Conservation (phyloP, 2,113 vertebrate genomes). For the Sebastes fasciatus region DNA sequence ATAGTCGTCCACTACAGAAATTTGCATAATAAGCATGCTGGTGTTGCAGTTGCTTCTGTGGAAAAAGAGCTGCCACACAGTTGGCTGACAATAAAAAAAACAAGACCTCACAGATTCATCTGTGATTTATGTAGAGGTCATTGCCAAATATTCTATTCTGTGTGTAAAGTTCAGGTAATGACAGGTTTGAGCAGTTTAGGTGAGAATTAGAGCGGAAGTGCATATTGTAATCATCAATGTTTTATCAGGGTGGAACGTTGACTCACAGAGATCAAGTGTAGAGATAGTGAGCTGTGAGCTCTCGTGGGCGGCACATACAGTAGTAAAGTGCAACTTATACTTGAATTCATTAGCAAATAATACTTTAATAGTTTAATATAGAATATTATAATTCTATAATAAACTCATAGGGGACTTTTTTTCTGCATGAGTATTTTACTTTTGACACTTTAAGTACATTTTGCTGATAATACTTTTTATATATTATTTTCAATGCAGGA, state of each 20-base stretch:
- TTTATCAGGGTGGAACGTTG: background rate
- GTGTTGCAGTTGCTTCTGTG: slow-evolving; percentile 1
- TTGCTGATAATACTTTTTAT: background rate
- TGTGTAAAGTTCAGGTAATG: slow-evolving; percentile 16
- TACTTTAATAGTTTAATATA: background rate
- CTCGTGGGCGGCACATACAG: too few species aligned
- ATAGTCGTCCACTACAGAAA: background rate
- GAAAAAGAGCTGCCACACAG: slow-evolving; percentile 9
- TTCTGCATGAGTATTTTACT: background rate
- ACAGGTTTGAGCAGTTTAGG: slow-evolving; percentile 20
- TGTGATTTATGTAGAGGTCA: slow-evolving; percentile 12
- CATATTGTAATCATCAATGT: slow-evolving; percentile 8
- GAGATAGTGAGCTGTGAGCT: background rate
- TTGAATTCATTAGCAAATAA: background rate
- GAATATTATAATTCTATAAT: background rate
- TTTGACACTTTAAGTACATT: background rate
- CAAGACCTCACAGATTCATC: slow-evolving; percentile 34
- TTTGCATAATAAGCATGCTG: background rate
- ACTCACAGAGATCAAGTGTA: background rate
- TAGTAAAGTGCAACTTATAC: too few species aligned
- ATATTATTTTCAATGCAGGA: background rate
- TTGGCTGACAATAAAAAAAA: slow-evolving; percentile 21
- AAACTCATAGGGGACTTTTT: background rate
- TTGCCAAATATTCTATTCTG: background rate
- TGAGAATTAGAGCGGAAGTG: slow-evolving; percentile 13